Percentiles rank a stretch among this genome's conserved stretches.
Conservation (phyloP, 2,888 invertebrate species). For the Enchytraeus crypticus region DNA sequence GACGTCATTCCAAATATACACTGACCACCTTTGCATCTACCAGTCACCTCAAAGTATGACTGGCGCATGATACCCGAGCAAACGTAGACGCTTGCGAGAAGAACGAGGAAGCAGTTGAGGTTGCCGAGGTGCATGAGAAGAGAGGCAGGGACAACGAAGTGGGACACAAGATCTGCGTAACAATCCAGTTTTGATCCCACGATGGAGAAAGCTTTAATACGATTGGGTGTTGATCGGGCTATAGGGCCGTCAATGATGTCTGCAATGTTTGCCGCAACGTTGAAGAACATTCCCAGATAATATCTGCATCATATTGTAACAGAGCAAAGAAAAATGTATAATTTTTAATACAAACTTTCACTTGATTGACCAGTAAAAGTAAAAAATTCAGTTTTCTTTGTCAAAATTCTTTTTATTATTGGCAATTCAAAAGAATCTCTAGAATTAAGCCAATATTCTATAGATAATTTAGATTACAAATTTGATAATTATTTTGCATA, state of each 20-base stretch:
- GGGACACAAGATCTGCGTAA: slow-evolving; percentile 13
- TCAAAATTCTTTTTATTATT: background rate
- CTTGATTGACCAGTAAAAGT: too few relatives aligned
- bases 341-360: background rate
- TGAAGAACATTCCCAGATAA: slow-evolving; percentile 9
- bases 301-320: slow-evolving; percentile 7
- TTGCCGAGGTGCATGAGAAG: slow-evolving; percentile 11
- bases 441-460: too few relatives aligned
- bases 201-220: background rate
- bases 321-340: background rate
- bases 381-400: background rate
- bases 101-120: background rate
- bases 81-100: slow-evolving; percentile 9
- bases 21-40: background rate
- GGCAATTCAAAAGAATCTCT: too few relatives aligned
- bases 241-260: slow-evolving; percentile 16
- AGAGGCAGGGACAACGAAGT: slow-evolving; percentile 15
- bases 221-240: slow-evolving; percentile 2
- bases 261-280: slow-evolving; percentile 7
- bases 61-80: slow-evolving; percentile 10
- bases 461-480: too few relatives aligned
- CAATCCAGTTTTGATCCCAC: slow-evolving; percentile 11
- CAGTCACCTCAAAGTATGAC: slow-evolving; percentile 10
- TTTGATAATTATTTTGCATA: too few relatives aligned
- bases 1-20: slow-evolving; percentile 14